These are phyloP conservation scores for Periplaneta americana DNA, from an alignment of 1,140 invertebrate species.

Conservation along the genomic window DNA sequence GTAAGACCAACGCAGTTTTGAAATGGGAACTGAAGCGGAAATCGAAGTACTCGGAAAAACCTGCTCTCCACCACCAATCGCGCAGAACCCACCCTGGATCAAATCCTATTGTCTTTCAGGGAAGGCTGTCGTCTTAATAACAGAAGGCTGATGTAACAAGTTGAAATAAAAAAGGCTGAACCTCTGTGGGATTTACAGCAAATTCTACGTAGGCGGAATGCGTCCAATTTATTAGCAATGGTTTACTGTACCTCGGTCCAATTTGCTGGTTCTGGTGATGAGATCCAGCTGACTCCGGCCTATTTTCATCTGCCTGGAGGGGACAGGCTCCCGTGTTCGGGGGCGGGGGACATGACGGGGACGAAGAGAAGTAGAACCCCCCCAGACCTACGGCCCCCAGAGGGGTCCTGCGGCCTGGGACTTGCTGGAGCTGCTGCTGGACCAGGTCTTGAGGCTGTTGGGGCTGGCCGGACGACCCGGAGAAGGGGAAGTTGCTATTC, in stretches of 20 bases:
- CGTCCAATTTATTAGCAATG: too few relatives aligned
- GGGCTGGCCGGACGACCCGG: not conserved
- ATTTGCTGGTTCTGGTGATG: not conserved
- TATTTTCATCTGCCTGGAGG: slow-evolving; percentile 67
- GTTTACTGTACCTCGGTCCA: not conserved
- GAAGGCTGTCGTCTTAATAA: too few relatives aligned
- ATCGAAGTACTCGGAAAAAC: too few relatives aligned
- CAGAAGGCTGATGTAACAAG: too few relatives aligned
- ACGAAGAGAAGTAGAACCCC: slow-evolving; percentile 64
- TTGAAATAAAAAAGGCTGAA: too few relatives aligned
- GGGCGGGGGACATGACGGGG: slow-evolving; percentile 44
- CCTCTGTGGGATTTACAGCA: too few relatives aligned
- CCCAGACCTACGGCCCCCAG: slow-evolving; percentile 74
- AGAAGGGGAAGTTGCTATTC: not conserved
- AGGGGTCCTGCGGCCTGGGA: slow-evolving; percentile 69
- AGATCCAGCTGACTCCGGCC: slow-evolving; percentile 51
- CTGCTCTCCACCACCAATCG: too few relatives aligned
- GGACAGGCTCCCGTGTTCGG: slow-evolving; percentile 5
- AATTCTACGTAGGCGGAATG: too few relatives aligned
- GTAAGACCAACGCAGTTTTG: too few relatives aligned
- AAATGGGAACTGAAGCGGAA: too few relatives aligned
- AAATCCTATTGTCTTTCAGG: too few relatives aligned
- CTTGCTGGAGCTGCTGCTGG: slow-evolving; percentile 27
- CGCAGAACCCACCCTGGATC: too few relatives aligned
- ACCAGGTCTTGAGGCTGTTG: not conserved